A percentile compares a stretch with the other conserved stretches of the same genome.
phyloP scores from a whole-genome alignment of 2,888 invertebrate species.

The Slavum lentiscoides region DNA sequence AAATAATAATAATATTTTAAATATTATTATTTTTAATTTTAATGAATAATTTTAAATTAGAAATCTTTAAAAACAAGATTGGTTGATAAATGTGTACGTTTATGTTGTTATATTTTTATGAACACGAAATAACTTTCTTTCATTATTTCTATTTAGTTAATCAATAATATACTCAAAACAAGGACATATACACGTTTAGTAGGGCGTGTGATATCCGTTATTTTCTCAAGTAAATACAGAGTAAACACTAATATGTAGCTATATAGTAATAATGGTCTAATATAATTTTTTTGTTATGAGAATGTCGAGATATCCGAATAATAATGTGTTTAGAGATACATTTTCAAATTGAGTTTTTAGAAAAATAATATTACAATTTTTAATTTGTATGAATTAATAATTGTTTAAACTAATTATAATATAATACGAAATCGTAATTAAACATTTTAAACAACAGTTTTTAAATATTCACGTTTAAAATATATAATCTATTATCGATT shows the following conservation, averaged over 20 bases:
- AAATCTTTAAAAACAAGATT: constrained; percentile 17
- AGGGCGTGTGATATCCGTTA: constrained; percentile 10
- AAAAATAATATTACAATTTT: too few species aligned
- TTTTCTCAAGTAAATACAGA: background rate
- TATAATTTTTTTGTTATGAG: too few species aligned
- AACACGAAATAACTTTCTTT: constrained; percentile 19
- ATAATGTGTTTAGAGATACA: too few species aligned
- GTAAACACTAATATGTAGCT: background rate
- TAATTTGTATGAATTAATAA: too few species aligned
- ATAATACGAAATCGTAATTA: too few species aligned
- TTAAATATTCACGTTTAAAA: too few species aligned
- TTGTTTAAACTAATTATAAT: background rate
- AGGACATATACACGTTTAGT: constrained; percentile 1
- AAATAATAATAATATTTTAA: too few species aligned
- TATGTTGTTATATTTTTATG: background rate
- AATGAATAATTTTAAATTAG: background rate
- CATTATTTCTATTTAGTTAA: constrained; percentile 6
- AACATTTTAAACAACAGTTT: too few species aligned
- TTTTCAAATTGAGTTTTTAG: too few species aligned
- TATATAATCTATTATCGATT: too few species aligned
- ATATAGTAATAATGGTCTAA: too few species aligned
- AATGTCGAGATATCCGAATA: too few species aligned
- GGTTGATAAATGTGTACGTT: background rate
- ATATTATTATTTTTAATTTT: background rate
- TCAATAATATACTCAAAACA: constrained; percentile 13